Conservation (phyloP, 2,113 vertebrate species). For the Rhinopomastus cyanomelas region DNA sequence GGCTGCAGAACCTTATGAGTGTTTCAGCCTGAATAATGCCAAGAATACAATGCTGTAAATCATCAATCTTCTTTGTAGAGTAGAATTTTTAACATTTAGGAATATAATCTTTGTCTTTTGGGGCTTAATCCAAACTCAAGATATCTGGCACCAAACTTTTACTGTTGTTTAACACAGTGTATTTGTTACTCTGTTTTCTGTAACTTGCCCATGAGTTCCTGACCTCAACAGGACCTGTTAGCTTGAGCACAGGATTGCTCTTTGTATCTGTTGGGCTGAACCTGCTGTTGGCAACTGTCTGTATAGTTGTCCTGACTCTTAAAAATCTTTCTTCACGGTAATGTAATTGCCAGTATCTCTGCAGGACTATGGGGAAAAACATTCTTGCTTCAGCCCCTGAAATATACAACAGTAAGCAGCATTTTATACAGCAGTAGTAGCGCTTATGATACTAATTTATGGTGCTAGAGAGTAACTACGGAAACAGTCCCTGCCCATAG, state of each 20-base stretch:
- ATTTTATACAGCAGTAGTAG: background rate
- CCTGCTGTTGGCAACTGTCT: background rate
- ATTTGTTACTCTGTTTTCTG: background rate
- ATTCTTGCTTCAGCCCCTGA: background rate
- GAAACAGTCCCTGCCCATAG: background rate
- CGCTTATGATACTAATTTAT: background rate
- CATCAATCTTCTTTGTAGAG: background rate
- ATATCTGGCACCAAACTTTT: background rate
- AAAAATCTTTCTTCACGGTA: background rate
- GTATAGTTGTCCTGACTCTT: background rate
- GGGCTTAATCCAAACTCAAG: background rate
- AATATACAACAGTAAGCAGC: background rate
- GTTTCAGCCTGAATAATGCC: background rate
- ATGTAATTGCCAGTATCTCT: background rate
- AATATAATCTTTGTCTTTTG: background rate
- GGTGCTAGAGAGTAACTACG: background rate
- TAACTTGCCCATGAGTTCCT: background rate
- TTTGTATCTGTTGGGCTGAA: background rate
- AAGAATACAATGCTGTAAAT: background rate
- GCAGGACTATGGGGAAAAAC: background rate
- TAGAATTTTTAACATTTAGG: background rate
- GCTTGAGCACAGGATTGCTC: background rate
- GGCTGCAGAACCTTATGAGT: background rate
- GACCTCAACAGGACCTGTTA: background rate
- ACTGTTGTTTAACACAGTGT: background rate